Conservation (phyloP, 2,888 invertebrate genomes). For the Lasioglossum lativentre region DNA sequence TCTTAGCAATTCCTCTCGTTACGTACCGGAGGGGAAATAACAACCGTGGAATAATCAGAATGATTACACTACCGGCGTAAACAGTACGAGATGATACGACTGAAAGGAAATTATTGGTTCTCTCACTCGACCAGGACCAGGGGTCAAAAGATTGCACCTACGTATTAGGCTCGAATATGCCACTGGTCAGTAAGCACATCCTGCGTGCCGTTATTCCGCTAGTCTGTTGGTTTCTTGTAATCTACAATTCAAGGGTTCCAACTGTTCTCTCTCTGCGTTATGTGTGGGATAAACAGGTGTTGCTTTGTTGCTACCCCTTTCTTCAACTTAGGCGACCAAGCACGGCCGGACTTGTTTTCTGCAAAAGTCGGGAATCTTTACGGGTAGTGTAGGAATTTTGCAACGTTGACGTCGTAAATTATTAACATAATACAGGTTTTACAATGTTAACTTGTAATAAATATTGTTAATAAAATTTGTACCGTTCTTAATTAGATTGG, state of each 20-base stretch:
- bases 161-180: not conserved
- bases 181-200: not conserved
- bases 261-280: not conserved
- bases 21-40: not conserved
- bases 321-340: not conserved
- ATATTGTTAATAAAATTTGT: too few species aligned
- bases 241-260: not conserved
- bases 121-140: not conserved
- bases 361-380: not conserved
- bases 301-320: not conserved
- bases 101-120: not conserved
- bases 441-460: too few species aligned
- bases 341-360: not conserved
- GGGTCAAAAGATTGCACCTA: not conserved
- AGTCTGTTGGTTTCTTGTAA: conserved; percentile 15
- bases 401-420: not conserved
- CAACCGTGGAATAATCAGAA: conserved; percentile 1
- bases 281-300: not conserved
- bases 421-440: too few species aligned
- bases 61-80: not conserved
- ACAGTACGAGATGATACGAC: conserved; percentile 3
- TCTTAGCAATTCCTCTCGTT: not conserved
- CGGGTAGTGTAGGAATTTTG: not conserved
- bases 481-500: too few species aligned
- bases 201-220: conserved; percentile 18